Percentiles rank a stretch among this genome's conserved stretches.
Conservation (phyloP, 1,140 invertebrate genomes). For the Cardiocondyla obscurior region DNA sequence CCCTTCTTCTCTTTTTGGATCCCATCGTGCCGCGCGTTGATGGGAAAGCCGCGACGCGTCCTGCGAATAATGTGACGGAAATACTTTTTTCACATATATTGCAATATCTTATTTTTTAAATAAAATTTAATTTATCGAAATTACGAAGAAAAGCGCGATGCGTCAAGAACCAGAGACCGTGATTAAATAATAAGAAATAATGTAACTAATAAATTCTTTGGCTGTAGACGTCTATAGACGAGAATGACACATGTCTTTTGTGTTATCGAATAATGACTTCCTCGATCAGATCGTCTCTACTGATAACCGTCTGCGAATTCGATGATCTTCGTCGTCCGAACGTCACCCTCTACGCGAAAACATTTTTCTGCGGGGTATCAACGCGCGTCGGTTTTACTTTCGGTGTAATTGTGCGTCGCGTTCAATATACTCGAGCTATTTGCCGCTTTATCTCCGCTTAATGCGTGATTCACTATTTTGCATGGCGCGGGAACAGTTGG, state of each 20-base stretch:
- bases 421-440: conserved; percentile 61
- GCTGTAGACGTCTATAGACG: neutral
- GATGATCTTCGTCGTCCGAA: neutral
- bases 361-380: conserved; percentile 24
- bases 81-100: no score
- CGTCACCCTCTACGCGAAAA: neutral
- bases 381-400: conserved; percentile 2
- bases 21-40: conserved; percentile 24
- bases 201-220: neutral
- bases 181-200: no score
- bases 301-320: neutral
- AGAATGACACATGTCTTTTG: neutral
- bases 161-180: neutral
- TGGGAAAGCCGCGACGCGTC: conserved; percentile 31
- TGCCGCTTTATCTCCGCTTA: conserved; percentile 66
- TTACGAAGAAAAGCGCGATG: neutral
- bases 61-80: neutral
- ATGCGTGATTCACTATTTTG: conserved; percentile 82
- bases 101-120: neutral
- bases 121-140: neutral
- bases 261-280: neutral
- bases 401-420: conserved; percentile 42
- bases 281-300: neutral
- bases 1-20: neutral
- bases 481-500: conserved; percentile 82